Base-by-base conservation (phyloP, 2,113 vertebrate genomes). In the Antechinus flavipes region DNA sequence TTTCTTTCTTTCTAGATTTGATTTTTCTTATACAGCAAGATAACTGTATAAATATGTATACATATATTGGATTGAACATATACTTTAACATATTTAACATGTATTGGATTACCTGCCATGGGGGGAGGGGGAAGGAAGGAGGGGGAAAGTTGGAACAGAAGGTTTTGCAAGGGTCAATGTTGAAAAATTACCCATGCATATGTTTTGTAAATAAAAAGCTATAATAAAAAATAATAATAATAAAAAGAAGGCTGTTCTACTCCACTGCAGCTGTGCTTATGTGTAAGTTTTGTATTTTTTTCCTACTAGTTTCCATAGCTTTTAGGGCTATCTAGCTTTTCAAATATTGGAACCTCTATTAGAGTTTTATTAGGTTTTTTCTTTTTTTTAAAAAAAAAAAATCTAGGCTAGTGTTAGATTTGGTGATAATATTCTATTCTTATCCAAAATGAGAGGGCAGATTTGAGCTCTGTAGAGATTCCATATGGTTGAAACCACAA, bases 391-490 rank as follows among this genome's bases (percentile, higher is more conserved):
- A 52, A 95, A 42, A 94, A 10, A 52, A 95, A 42, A 94, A 92
- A 11, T 54, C 84, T n/a, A 54, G 92, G n/a, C 47, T 90, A n/a
- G 26, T 91, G 46, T 23, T 54, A 95, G 4, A 52, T 49, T 50
- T 93, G 91, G 25, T 91, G 61, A 56, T 23, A n/a, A 22, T 93
- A 49, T 30, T 89, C 30, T 14, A 54, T 94, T 61, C n/a, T 93
- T 94, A 9, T 42, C 68, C 53, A 91, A 89, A 35, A 19, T 52
- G 12, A 26, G 3, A n/a, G 2, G 24, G 19, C 25, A 76, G 4
- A 93, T 95, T 93, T 93, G 8, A 93, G 50, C 61, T 94, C 90
- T 93, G 54, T 26, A 35, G 26, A 76, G 30, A 90, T 19, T 93
- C 27, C 0, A 1, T 90, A 12, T 89, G 46, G 47, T 56, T 93